Evolutionary conservation across 2,797 vertebrate genomes (phyloP).

Genomic region (Microctenopoma stevenorrisi): DNA sequence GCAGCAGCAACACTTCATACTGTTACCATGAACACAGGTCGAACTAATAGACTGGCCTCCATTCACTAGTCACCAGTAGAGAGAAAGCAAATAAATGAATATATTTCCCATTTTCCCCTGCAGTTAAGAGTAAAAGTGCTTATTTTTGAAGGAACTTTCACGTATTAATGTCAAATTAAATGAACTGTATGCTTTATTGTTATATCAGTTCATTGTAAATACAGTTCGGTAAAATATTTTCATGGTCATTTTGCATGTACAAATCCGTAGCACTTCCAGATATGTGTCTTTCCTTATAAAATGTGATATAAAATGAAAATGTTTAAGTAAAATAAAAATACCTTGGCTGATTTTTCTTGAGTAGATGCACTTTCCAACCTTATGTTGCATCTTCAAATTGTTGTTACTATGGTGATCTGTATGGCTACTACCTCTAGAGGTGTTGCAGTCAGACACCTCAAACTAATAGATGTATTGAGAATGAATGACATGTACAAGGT

Average conservation of each 20-base stretch:
- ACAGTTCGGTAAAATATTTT: not conserved
- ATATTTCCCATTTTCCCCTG: not conserved
- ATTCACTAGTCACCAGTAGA: not conserved
- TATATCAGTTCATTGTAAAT: no score
- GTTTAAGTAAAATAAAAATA: not conserved
- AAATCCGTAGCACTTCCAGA: not conserved
- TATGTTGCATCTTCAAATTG: conserved; percentile 10
- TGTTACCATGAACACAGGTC: not conserved
- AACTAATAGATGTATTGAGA: conserved; percentile 20
- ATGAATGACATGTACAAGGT: conserved; percentile 17
- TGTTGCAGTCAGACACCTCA: conserved; percentile 1
- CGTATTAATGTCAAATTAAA: not conserved
- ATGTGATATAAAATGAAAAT: not conserved
- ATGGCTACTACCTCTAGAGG: conserved; percentile 2
- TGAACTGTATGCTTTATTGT: no score
- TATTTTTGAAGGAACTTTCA: no score
- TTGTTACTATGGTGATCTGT: conserved; percentile 48
- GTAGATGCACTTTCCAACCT: conserved; percentile 5
- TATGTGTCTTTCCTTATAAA: not conserved
- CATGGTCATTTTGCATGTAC: not conserved
- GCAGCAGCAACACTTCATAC: not conserved
- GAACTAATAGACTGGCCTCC: not conserved
- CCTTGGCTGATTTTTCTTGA: not conserved
- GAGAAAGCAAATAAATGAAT: not conserved
- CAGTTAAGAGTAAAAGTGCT: no score